These are phyloP conservation scores for Maniola hyperantus DNA, from an alignment of 2,888 invertebrate species.

Conservation along the genomic window DNA sequence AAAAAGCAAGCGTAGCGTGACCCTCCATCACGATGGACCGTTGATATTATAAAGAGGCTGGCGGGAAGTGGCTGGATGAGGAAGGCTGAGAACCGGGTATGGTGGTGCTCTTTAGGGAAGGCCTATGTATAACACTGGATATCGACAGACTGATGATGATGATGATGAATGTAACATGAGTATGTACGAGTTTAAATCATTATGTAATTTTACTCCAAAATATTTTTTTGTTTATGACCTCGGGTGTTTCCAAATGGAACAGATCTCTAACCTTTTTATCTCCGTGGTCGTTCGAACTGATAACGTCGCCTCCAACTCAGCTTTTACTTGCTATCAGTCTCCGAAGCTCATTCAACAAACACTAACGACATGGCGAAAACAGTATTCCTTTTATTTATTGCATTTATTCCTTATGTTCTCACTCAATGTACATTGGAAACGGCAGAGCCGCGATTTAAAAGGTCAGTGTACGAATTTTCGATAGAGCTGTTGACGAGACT, in stretches of 20 bases:
- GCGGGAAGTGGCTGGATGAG: too few relatives aligned
- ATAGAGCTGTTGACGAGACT: conserved; percentile 44
- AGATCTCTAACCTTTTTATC: conserved; percentile 34
- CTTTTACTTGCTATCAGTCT: conserved; percentile 30
- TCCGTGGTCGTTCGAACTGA: conserved; percentile 33
- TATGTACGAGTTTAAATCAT: too few relatives aligned
- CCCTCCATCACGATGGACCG: too few relatives aligned
- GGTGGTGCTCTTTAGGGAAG: too few relatives aligned
- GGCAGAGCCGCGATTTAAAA: conserved; percentile 41
- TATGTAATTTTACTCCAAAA: not conserved
- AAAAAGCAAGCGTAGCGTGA: too few relatives aligned
- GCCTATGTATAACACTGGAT: too few relatives aligned
- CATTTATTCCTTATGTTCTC: conserved; percentile 41
- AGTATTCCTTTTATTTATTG: conserved; percentile 37
- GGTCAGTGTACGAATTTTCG: conserved; percentile 49
- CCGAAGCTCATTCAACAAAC: conserved; percentile 7
- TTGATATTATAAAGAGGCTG: too few relatives aligned
- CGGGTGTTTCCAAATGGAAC: conserved; percentile 8
- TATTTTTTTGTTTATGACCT: not conserved
- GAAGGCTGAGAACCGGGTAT: too few relatives aligned
- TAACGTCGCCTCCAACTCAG: conserved; percentile 31
- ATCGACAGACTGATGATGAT: too few relatives aligned
- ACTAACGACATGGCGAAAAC: conserved; percentile 43
- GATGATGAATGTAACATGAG: too few relatives aligned
- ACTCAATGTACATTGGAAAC: conserved; percentile 45